Evolutionary conservation across 2,888 invertebrate species (phyloP), one percentile per base, ranked within the genome.

Genomic region (Willowsia nigromaculata): DNA sequence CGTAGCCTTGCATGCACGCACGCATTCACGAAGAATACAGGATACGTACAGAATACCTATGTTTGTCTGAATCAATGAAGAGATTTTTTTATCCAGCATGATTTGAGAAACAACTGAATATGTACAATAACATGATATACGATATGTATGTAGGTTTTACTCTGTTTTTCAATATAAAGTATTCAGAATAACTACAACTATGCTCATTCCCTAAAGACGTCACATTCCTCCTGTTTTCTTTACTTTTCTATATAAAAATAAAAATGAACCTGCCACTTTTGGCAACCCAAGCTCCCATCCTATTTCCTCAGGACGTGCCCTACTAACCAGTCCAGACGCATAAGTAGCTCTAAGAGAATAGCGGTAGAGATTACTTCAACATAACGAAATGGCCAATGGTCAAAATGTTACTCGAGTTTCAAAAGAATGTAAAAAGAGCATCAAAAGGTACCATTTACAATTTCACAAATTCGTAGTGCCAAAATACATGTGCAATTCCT

Each of bases 181-280:
- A n/a, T n/a, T n/a, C n/a, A n/a, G n/a, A n/a, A n/a, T n/a, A n/a
- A n/a, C n/a, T 22, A 71, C 43, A 43, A n/a, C 43, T 22, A 40
- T 43, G 43, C 18, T 81, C 18, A 37, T 37, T 80, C 81, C 81
- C 81, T 59, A 25, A 81, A 81, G 81, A 40, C 27, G 6, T 9
- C 30, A 68, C 33, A 80, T 59, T 37, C 22, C 81, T 43, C 59
- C 53, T 33, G 9, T 78, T 81, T 40, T 40, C 43, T 43, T 62
- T 62, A 43, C 62, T 81, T 81, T 62, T 62, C 81, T 40, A 62
- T 59, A n/a, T 47, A 59, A 81, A 62, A 43, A 56, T 27, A 76
- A 18, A 50, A 81, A 62, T 40, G 40, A 81, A 62, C 33, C 81
- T 62, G 59, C 56, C 56, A 81, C 81, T 56, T 62, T 81, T 62